phyloP scores from a whole-genome alignment of 2,113 vertebrate species.

The Columba livia region DNA sequence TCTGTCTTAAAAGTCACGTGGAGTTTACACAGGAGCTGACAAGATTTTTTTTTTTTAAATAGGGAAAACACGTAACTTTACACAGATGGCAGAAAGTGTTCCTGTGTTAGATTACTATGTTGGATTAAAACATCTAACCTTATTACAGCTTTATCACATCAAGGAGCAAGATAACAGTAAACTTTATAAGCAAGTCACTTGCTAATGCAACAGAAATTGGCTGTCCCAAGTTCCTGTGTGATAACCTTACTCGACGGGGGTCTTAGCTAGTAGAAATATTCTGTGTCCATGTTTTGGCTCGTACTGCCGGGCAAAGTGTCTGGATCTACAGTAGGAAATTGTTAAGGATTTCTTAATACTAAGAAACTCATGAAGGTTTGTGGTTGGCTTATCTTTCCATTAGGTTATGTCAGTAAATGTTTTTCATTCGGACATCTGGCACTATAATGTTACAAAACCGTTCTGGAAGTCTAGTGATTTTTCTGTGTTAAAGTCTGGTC shows the following conservation, averaged over 20 bases:
- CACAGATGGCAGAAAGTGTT: neutral
- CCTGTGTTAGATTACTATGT: neutral
- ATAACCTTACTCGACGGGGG: neutral
- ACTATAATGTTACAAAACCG: neutral
- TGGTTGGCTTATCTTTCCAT: neutral
- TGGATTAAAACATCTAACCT: neutral
- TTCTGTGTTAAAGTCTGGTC: neutral
- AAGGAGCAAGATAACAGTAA: neutral
- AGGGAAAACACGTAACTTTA: neutral
- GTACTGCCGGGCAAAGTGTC: neutral
- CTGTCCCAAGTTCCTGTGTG: neutral
- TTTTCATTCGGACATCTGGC: neutral
- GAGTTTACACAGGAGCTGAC: neutral
- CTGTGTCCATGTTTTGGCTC: accelerated
- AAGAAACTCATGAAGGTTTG: neutral
- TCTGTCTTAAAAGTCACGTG: neutral
- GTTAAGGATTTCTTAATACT: too few relatives aligned
- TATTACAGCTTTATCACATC: neutral
- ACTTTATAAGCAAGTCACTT: neutral
- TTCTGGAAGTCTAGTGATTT: neutral
- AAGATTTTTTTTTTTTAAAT: neutral
- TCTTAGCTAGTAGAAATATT: neutral
- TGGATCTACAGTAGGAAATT: neutral
- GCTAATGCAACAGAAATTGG: neutral
- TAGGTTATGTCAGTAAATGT: neutral